Evolutionary conservation across 1,140 invertebrate genomes (phyloP), one percentile per base, ranked within the genome.

Genomic region (Hermetia illucens): DNA sequence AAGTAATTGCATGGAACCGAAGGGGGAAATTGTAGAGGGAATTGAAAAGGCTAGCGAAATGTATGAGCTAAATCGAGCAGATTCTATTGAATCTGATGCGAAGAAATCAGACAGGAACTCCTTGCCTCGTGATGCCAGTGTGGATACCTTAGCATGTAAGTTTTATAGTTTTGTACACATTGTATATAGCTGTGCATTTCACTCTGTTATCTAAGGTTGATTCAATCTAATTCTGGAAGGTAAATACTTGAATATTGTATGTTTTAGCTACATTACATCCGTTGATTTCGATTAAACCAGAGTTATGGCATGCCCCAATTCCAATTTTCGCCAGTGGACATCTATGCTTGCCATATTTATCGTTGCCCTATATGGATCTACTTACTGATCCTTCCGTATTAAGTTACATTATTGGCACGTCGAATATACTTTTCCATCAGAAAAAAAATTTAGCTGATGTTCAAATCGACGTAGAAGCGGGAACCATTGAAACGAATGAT

Each of bases 381-480:
- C 62, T 98, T 19, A 77, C 75, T 39, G 89, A 96, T 61, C 68
- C 79, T 2, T 86, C 84, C 51, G 82, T 96, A 5, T 68, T 86
- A 44, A 87, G 90, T 33, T 98, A 93, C 63, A 66, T 96, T 24
- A 84, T 96, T 43, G 95, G 95, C 34, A 94, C 94, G 6, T 96
- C 93, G 24, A 98, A 98, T 72, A 79, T 95, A 13, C 66, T 98
- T 5, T 98, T 98, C 54, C 91, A 92, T 60, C 92, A 96, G 52
- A 94, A 94, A 53, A 76, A 81, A 41, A 83, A 94, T 52, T 61
- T 95, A 4, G 84, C 89, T 50, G 94, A 98, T 68, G 64, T 97
- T 35, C 34, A 58, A n/a, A 73, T 98, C 9, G 92, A 94, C 64
- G 79, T 94, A 54, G 84, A 88, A 53, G 80, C 79, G 49, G 78